phyloP scores from a whole-genome alignment of 2,113 vertebrate species.

The Manacus vitellinus region DNA sequence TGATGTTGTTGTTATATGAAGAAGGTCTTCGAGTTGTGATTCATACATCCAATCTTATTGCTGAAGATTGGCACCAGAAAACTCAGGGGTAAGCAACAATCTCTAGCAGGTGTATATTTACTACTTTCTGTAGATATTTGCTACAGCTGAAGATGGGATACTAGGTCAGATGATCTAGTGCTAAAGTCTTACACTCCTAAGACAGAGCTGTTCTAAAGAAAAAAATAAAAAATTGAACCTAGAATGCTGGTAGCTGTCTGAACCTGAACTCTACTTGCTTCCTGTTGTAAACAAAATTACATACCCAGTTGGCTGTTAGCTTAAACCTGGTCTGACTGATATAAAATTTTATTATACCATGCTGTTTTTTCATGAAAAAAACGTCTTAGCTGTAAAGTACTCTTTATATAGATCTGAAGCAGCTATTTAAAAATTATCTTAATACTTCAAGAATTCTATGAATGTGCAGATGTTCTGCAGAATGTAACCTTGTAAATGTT shows the following conservation, averaged over 20 bases:
- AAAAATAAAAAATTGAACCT: neutral
- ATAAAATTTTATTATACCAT: neutral
- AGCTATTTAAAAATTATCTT: neutral
- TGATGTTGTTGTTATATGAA: slow-evolving; percentile 95
- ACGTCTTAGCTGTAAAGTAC: neutral
- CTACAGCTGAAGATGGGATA: neutral
- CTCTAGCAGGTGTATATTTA: neutral
- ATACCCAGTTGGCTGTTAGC: neutral
- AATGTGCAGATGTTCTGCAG: neutral
- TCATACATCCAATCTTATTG: slow-evolving; percentile 94
- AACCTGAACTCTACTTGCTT: neutral
- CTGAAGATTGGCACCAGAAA: slow-evolving; percentile 96
- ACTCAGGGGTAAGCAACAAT: slow-evolving; percentile 87
- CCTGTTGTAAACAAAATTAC: neutral
- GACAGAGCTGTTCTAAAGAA: neutral
- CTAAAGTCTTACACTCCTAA: neutral
- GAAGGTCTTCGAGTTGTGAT: slow-evolving; percentile 96
- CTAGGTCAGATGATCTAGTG: neutral
- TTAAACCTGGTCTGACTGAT: neutral
- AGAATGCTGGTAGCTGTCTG: neutral
- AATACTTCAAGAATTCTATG: neutral
- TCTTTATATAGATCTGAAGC: neutral
- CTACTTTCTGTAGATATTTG: neutral
- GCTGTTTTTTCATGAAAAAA: neutral
- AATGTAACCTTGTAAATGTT: neutral